Conservation (phyloP, 2,113 vertebrate genomes). For the Sylvia atricapilla region DNA sequence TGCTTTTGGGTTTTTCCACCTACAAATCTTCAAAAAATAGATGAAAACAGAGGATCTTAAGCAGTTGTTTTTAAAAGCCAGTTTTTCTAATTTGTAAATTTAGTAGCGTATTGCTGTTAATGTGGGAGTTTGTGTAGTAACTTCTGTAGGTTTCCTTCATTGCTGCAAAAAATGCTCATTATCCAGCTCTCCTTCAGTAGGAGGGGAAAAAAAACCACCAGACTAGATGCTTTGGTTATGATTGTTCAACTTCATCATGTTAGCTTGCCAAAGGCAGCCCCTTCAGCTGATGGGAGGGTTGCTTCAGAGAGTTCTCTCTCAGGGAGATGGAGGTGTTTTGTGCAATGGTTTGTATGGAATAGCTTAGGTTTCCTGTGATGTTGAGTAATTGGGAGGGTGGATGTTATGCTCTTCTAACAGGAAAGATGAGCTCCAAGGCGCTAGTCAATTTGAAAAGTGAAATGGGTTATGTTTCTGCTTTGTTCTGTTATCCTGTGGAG, state of each 20-base stretch:
- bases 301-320: background rate
- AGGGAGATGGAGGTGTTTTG: background rate
- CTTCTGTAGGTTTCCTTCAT: background rate
- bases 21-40: constrained; percentile 18
- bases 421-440: background rate
- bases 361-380: background rate
- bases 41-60: background rate
- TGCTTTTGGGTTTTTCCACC: constrained; percentile 17
- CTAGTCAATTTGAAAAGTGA: background rate
- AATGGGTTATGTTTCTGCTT: background rate
- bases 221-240: background rate
- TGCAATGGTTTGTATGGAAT: background rate
- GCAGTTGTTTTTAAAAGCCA: background rate
- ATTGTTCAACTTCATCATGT: background rate
- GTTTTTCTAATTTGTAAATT: background rate
- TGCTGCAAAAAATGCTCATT: background rate
- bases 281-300: background rate
- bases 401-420: background rate
- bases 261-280: background rate
- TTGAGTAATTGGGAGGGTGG: background rate
- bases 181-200: background rate
- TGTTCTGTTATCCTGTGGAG: background rate
- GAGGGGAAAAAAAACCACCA: background rate
- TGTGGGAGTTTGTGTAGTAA: constrained; percentile 34
- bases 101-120: background rate